phyloP scores from a whole-genome alignment of 2,888 invertebrate genomes.

The Athalia circularis region DNA sequence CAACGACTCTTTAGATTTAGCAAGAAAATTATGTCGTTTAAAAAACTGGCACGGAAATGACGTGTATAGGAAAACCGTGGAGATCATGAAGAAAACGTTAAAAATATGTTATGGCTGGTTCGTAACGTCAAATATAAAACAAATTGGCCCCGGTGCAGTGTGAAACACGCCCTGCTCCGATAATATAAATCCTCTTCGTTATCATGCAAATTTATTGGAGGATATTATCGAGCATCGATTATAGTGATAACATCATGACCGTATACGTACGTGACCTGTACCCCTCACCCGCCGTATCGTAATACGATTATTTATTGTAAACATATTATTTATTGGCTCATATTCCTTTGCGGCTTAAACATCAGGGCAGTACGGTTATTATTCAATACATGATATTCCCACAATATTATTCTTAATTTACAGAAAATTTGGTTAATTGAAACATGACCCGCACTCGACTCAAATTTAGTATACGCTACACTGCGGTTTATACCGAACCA shows the following conservation, averaged over 20 bases:
- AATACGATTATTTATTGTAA: conserved; percentile 66
- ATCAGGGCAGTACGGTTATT: background rate
- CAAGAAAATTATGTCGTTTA: no score
- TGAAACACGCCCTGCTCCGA: conserved; percentile 62
- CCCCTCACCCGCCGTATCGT: conserved; percentile 51
- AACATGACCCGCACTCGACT: no score
- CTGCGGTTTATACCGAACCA: no score
- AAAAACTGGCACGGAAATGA: no score
- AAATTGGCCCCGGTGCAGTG: conserved; percentile 66
- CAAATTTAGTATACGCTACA: no score
- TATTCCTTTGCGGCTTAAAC: conserved; percentile 6
- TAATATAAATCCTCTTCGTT: conserved; percentile 71
- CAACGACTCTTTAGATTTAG: no score
- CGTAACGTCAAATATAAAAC: conserved; percentile 53
- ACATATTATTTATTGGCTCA: conserved; percentile 34
- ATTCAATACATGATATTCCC: no score
- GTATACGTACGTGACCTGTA: conserved; percentile 60
- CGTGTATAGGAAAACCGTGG: no score
- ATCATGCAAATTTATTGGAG: conserved; percentile 69
- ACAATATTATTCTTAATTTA: background rate
- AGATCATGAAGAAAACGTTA: background rate
- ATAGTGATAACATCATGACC: conserved; percentile 69
- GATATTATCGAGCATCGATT: conserved; percentile 72
- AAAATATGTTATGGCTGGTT: conserved; percentile 3
- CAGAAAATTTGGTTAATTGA: background rate